Percentiles rank a stretch among this genome's conserved stretches.
phyloP scores from a whole-genome alignment of 2,113 vertebrate genomes.

The Oryctolagus cuniculus region DNA sequence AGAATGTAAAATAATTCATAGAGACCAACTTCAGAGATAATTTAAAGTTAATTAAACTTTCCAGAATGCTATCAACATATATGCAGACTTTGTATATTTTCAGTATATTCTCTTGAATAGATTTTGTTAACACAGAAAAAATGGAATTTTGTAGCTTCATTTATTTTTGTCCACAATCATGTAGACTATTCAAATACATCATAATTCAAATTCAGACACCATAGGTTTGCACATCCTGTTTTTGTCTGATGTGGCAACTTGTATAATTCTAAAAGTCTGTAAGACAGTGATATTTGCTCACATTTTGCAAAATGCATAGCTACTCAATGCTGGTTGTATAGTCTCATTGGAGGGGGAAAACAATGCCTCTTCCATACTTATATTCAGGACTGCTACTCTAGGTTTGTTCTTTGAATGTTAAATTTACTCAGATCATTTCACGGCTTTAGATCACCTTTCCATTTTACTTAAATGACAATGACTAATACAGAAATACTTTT shows the following conservation, averaged over 20 bases:
- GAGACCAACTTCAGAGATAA: not conserved
- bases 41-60: conserved; percentile 43
- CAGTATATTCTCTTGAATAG: not conserved
- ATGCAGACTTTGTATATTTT: not conserved
- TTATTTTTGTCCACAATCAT: not conserved
- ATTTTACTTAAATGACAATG: not conserved
- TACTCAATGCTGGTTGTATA: too few species aligned
- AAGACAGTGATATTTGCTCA: not conserved
- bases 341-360: not conserved
- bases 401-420: not conserved
- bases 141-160: not conserved
- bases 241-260: not conserved
- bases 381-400: not conserved
- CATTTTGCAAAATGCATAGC: not conserved
- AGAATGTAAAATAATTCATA: not conserved
- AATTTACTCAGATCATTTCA: not conserved
- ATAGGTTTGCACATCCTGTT: not conserved
- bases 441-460: not conserved
- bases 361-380: not conserved
- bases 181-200: not conserved
- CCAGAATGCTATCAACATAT: not conserved
- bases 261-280: not conserved
- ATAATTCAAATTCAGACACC: not conserved
- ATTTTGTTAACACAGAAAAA: not conserved
- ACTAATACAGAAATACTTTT: not conserved